phyloP scores from a whole-genome alignment of 2,888 invertebrate genomes.

The Oscheius sp. region DNA sequence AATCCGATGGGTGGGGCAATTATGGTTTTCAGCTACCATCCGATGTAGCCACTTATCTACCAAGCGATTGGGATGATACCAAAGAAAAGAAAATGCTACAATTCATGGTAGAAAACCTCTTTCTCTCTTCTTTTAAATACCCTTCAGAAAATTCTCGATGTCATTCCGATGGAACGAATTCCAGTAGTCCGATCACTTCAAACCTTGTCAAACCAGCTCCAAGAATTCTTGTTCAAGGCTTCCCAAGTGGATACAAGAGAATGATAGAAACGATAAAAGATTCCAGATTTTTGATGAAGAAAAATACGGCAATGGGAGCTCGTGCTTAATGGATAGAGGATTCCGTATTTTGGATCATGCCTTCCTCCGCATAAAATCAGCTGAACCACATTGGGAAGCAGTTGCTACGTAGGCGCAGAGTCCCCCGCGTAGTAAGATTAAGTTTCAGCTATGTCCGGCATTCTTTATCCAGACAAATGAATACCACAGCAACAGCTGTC shows the following conservation, averaged over 20 bases:
- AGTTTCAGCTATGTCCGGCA: conserved; percentile 40
- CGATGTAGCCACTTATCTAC: conserved; percentile 56
- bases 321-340: conserved; percentile 33
- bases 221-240: conserved; percentile 53
- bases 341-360: conserved; percentile 36
- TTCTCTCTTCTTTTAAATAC: not conserved
- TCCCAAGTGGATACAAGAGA: conserved; percentile 21
- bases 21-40: conserved; percentile 26
- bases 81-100: conserved; percentile 57
- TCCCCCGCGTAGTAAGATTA: not conserved
- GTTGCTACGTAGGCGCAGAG: conserved; percentile 36
- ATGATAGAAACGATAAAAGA: not conserved
- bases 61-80: conserved; percentile 64
- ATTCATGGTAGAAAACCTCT: conserved; percentile 49
- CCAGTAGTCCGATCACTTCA: conserved; percentile 59
- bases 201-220: conserved; percentile 53
- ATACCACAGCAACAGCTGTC: conserved; percentile 39
- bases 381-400: conserved; percentile 46
- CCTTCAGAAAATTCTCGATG: conserved; percentile 52
- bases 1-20: too few relatives aligned
- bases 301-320: conserved; percentile 20
- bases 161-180: conserved; percentile 58
- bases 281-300: conserved; percentile 40
- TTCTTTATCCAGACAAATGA: conserved; percentile 42
- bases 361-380: conserved; percentile 39